Conservation (phyloP, 2,888 invertebrate genomes). For the Chesias legatella region DNA sequence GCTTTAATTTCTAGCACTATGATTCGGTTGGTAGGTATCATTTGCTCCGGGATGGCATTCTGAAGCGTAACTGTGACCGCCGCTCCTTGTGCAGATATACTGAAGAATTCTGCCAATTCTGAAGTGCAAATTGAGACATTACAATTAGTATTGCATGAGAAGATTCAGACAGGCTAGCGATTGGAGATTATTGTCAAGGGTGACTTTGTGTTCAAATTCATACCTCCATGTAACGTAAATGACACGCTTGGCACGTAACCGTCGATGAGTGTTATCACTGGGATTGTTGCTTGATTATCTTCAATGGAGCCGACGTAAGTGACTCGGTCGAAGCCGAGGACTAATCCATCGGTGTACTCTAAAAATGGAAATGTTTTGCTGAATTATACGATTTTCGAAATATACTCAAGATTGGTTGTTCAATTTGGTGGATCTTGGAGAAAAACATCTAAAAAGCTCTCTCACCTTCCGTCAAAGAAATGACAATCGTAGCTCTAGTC, state of each 20-base stretch:
- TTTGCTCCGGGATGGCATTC: constrained; percentile 15
- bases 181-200: too few species aligned
- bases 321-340: constrained; percentile 26
- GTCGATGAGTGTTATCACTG: constrained; percentile 31
- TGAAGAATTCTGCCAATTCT: constrained; percentile 27
- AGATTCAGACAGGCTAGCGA: too few species aligned
- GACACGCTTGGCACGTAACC: constrained; percentile 31
- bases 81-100: constrained; percentile 7
- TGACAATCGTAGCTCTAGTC: constrained; percentile 24
- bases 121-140: not conserved
- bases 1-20: constrained; percentile 20
- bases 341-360: constrained; percentile 16
- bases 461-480: constrained; percentile 11
- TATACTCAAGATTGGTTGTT: too few species aligned
- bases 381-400: too few species aligned
- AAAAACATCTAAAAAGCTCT: too few species aligned
- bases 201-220: not conserved
- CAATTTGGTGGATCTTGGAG: too few species aligned
- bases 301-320: constrained; percentile 33
- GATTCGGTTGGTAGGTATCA: constrained; percentile 25
- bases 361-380: too few species aligned
- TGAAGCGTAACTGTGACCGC: constrained; percentile 16
- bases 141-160: too few species aligned
- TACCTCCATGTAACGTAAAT: constrained; percentile 22
- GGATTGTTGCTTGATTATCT: constrained; percentile 19